Evolutionary conservation across 2,113 vertebrate genomes (phyloP).

Genomic region (Syrrhaptes paradoxus): DNA sequence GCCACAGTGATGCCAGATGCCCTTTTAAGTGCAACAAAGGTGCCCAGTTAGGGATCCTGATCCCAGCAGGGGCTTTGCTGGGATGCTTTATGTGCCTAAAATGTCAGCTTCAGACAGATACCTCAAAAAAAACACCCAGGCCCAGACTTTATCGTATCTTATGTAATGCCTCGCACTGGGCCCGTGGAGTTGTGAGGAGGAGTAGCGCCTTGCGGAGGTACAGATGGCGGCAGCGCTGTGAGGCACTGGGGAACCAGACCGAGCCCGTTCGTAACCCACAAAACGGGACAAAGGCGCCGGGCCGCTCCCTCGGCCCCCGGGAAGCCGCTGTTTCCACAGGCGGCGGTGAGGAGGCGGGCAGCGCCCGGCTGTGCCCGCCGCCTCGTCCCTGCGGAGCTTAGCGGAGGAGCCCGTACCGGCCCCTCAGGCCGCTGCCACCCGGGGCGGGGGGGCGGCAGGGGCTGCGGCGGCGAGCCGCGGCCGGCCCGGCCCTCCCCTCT

Average conservation of each 20-base stretch:
- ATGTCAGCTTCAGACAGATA: not conserved
- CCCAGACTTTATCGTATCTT: rapidly evolving
- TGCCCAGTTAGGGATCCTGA: not conserved
- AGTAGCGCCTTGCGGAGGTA: not conserved
- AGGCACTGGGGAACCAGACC: not conserved
- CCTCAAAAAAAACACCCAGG: not conserved
- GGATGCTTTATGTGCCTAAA: not conserved
- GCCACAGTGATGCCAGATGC: not conserved
- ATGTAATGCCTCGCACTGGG: rapidly evolving
- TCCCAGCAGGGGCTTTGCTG: not conserved
- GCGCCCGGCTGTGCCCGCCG: not conserved
- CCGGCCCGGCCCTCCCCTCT: not conserved
- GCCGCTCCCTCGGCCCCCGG: not conserved
- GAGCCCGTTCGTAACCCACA: not conserved
- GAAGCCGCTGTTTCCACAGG: not conserved
- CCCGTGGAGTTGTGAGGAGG: rapidly evolving
- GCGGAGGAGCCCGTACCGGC: not conserved
- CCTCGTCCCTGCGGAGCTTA: not conserved
- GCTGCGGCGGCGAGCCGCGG: not conserved
- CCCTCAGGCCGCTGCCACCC: not conserved
- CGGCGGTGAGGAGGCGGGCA: not conserved
- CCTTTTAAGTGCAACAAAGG: not conserved
- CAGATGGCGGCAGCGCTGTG: not conserved
- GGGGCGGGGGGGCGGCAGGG: not conserved
- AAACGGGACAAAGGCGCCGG: not conserved